Conservation (phyloP, 2,888 invertebrate genomes). For the Nowickia ferox region DNA sequence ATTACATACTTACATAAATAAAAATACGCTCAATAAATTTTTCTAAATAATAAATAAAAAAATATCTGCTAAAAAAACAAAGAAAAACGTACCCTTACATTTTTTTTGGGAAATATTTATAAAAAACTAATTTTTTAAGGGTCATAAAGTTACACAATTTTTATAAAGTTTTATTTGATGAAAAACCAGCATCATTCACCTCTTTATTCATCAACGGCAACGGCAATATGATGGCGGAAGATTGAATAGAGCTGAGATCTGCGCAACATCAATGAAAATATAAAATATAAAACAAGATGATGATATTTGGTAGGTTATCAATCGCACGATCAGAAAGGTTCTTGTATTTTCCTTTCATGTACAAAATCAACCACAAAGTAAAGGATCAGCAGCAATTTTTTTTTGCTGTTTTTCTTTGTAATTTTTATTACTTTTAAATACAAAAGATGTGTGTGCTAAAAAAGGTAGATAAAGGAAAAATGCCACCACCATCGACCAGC, state of each 20-base stretch:
- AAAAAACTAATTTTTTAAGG: constrained; percentile 20
- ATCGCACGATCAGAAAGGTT: constrained; percentile 52
- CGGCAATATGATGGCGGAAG: background rate
- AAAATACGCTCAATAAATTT: constrained; percentile 64
- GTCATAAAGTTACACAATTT: constrained; percentile 61
- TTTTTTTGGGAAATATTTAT: constrained; percentile 1
- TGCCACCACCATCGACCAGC: constrained; percentile 50
- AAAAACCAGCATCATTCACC: constrained; percentile 54
- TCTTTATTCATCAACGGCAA: background rate
- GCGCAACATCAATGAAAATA: constrained; percentile 8
- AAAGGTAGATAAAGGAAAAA: constrained; percentile 25
- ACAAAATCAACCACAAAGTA: constrained; percentile 51
- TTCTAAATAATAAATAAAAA: constrained; percentile 10
- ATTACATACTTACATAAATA: constrained; percentile 57
- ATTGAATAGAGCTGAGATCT: constrained; percentile 11
- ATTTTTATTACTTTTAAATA: constrained; percentile 33
- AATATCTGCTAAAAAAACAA: constrained; percentile 24
- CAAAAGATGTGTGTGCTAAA: constrained; percentile 35
- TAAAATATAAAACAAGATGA: background rate
- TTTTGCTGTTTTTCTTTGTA: too few species aligned
- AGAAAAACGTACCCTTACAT: constrained; percentile 64
- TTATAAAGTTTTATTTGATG: constrained; percentile 8
- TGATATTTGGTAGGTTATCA: constrained; percentile 47
- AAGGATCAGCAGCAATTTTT: constrained; percentile 29
- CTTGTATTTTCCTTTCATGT: constrained; percentile 1